These are phyloP conservation scores for Eulithis testata DNA, from an alignment of 2,888 invertebrate genomes.

Conservation along the genomic window DNA sequence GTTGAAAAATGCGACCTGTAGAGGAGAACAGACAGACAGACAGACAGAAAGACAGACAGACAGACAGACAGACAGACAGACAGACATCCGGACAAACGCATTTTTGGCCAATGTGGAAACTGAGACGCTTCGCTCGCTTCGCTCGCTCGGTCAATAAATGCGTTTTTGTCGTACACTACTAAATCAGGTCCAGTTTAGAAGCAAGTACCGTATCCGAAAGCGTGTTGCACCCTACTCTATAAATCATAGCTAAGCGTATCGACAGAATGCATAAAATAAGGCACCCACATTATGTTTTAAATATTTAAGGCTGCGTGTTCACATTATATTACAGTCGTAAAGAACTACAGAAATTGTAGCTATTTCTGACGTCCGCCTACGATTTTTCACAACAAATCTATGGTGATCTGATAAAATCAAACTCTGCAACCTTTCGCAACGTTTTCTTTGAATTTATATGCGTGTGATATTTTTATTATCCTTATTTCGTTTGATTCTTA, in stretches of 20 bases:
- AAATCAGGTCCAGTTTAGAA: conserved; percentile 64
- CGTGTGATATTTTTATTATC: background rate
- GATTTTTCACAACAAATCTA: too few relatives aligned
- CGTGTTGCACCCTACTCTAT: conserved; percentile 52
- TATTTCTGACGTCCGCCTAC: background rate
- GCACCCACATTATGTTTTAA: conserved; percentile 30
- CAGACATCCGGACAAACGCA: too few relatives aligned
- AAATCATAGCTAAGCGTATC: conserved; percentile 59
- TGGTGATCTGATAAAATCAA: too few relatives aligned
- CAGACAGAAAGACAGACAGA: too few relatives aligned
- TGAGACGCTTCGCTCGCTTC: too few relatives aligned
- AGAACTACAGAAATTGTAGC: background rate
- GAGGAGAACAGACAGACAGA: too few relatives aligned
- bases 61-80: too few relatives aligned
- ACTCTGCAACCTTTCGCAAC: too few relatives aligned
- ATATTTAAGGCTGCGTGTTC: conserved; percentile 24
- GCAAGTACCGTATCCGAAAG: conserved; percentile 60
- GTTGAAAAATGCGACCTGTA: too few relatives aligned
- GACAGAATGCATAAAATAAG: conserved; percentile 61
- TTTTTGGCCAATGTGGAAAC: too few relatives aligned
- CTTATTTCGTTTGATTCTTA: too few relatives aligned
- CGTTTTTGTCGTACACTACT: conserved; percentile 54
- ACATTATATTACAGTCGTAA: background rate
- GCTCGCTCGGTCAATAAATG: too few relatives aligned
- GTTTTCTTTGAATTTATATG: background rate